These are phyloP conservation scores for Drosophila murphyi DNA, from an alignment of 1,140 invertebrate species.

Conservation along the genomic window DNA sequence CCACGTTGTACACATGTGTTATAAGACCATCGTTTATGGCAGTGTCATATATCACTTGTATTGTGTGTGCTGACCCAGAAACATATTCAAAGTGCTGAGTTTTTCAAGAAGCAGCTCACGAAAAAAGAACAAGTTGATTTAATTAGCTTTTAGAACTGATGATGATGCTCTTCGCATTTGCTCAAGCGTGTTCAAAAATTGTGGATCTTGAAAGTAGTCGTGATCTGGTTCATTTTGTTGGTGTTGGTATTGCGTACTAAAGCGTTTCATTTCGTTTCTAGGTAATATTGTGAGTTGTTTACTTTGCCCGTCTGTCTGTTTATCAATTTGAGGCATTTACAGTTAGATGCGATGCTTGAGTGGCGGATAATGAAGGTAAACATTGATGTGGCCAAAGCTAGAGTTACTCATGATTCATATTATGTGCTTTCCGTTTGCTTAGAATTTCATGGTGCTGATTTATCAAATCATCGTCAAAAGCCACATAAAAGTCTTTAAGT, in stretches of 20 bases:
- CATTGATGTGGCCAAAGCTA: constrained; percentile 36
- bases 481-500: background rate
- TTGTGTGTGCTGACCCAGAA: constrained; percentile 71
- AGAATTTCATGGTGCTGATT: constrained; percentile 3
- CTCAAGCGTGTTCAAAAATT: constrained; percentile 70
- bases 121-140: constrained; percentile 57
- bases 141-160: constrained; percentile 59
- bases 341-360: constrained; percentile 63
- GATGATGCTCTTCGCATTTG: constrained; percentile 46
- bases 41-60: constrained; percentile 68
- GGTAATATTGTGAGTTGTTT: constrained; percentile 34
- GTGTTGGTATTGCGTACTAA: constrained; percentile 29
- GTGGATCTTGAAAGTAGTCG: constrained; percentile 43
- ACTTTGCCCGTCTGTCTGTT: constrained; percentile 53
- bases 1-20: constrained; percentile 25
- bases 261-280: constrained; percentile 39
- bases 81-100: constrained; percentile 21
- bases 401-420: constrained; percentile 7
- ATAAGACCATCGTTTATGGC: constrained; percentile 24
- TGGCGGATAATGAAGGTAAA: constrained; percentile 43
- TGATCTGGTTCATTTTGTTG: constrained; percentile 19
- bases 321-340: constrained; percentile 75
- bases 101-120: constrained; percentile 37
- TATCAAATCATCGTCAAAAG: background rate
- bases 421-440: constrained; percentile 11